These are phyloP conservation scores for Argyresthia albistria DNA, from an alignment of 2,888 invertebrate species.

Conservation along the genomic window DNA sequence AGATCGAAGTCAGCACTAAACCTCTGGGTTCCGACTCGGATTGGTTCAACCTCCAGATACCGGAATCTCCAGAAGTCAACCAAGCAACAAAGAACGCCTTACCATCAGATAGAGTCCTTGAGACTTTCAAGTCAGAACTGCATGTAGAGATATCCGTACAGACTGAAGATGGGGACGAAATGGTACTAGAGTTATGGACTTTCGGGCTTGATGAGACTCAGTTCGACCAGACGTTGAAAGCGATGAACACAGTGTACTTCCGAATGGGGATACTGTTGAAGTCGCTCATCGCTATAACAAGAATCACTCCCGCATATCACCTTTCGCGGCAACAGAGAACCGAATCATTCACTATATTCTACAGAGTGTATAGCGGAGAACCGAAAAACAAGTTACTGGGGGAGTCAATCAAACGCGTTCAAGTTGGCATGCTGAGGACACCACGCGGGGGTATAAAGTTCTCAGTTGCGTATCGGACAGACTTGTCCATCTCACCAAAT, in stretches of 20 bases:
- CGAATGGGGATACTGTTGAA: conserved; percentile 94
- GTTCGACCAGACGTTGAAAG: conserved; percentile 76
- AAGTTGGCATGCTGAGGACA: conserved; percentile 90
- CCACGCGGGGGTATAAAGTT: conserved; percentile 89
- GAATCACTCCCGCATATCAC: conserved; percentile 95
- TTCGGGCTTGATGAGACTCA: conserved; percentile 79
- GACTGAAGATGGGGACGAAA: conserved; percentile 91
- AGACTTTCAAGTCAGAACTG: conserved; percentile 74
- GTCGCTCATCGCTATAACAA: conserved; percentile 89
- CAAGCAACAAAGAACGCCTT: conserved; percentile 85
- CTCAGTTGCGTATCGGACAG: conserved; percentile 90
- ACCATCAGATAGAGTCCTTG: conserved; percentile 58
- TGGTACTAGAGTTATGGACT: conserved; percentile 94
- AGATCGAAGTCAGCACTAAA: conserved; percentile 85
- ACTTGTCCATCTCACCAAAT: conserved; percentile 93
- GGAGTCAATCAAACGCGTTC: conserved; percentile 84
- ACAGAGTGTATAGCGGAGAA: conserved; percentile 87
- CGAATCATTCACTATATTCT: conserved; percentile 93
- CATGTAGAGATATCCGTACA: conserved; percentile 92
- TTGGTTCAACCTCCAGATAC: conserved; percentile 94
- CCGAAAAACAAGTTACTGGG: conserved; percentile 83
- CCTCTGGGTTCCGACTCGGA: conserved; percentile 84
- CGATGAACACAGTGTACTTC: conserved; percentile 90
- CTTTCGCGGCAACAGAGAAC: conserved; percentile 89
- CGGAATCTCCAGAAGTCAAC: conserved; percentile 88